Evolutionary conservation across 2,797 vertebrate genomes (phyloP).

Genomic region (Squalus acanthias): DNA sequence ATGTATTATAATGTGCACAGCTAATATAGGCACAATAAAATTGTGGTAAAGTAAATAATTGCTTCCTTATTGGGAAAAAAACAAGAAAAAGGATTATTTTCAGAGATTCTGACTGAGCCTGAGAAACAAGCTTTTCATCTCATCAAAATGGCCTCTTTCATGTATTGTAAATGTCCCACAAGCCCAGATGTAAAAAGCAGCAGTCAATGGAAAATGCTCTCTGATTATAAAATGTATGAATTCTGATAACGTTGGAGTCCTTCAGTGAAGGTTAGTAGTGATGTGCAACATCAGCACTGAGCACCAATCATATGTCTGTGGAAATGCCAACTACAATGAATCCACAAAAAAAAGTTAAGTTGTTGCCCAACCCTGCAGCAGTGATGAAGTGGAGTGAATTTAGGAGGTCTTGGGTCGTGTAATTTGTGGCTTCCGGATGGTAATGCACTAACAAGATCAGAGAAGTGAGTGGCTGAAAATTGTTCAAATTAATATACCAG

Average conservation of each 20-base stretch:
- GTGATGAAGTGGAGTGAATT: conserved; percentile 7
- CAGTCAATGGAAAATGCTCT: not conserved
- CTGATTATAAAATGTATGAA: not conserved
- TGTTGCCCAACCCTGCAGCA: not conserved
- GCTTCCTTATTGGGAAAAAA: not conserved
- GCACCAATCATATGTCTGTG: not conserved
- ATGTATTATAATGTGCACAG: not conserved
- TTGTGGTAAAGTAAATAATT: not conserved
- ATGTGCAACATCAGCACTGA: not conserved
- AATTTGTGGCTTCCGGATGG: not conserved
- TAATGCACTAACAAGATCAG: not conserved
- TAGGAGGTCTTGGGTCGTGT: not conserved
- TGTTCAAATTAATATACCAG: not conserved
- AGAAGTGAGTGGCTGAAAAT: not conserved
- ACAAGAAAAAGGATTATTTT: not conserved
- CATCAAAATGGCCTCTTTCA: not conserved
- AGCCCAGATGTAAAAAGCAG: not conserved
- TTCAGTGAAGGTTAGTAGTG: conserved; percentile 16
- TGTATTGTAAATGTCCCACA: not conserved
- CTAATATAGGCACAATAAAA: not conserved
- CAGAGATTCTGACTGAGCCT: not conserved
- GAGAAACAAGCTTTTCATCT: not conserved
- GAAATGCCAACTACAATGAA: not conserved
- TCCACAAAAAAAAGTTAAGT: not conserved
- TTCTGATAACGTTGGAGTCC: not conserved